Conservation (phyloP, 2,888 invertebrate genomes). For the Leucoma salicis region DNA sequence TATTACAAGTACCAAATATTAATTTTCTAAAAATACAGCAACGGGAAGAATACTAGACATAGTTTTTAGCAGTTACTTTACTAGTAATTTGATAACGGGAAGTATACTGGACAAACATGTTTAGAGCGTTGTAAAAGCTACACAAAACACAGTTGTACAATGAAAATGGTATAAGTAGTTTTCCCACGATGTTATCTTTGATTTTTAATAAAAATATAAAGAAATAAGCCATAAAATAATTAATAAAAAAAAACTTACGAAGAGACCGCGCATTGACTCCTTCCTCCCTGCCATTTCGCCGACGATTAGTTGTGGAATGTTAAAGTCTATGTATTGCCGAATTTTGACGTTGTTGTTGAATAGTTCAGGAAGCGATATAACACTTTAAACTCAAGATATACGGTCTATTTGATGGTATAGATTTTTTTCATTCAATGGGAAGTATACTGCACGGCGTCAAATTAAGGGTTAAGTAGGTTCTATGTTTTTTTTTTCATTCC, state of each 20-base stretch:
- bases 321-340: background rate
- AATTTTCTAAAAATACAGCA: background rate
- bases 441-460: slow-evolving; percentile 6
- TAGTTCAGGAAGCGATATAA: background rate
- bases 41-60: slow-evolving; percentile 9
- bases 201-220: background rate
- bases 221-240: slow-evolving; percentile 6
- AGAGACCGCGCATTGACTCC: slow-evolving; percentile 11
- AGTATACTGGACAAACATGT: slow-evolving; percentile 10
- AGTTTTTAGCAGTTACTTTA: slow-evolving; percentile 5
- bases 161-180: background rate
- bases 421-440: slow-evolving; percentile 10
- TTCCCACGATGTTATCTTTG: background rate
- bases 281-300: slow-evolving; percentile 8
- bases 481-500: no score
- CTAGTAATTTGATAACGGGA: slow-evolving; percentile 7
- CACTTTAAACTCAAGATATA: background rate
- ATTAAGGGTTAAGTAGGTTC: slow-evolving; percentile 6
- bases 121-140: background rate
- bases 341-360: background rate
- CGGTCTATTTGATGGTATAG: background rate
- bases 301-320: background rate
- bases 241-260: slow-evolving; percentile 13
- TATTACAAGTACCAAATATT: background rate
- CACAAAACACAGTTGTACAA: background rate